phyloP scores from a whole-genome alignment of 1,140 invertebrate genomes.

The Gryllus bimaculatus region DNA sequence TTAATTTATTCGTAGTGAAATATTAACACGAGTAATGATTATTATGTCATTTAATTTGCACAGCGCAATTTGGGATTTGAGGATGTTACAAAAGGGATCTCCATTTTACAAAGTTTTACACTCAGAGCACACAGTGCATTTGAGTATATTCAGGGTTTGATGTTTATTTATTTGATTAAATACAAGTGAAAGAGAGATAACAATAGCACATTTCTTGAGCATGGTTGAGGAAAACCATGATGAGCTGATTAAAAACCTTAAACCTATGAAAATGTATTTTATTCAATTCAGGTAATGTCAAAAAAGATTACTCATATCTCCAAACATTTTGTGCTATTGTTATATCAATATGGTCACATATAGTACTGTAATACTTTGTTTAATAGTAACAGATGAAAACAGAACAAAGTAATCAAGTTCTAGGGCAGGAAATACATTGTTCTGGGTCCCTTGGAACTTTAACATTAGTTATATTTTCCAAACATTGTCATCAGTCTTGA shows the following conservation, averaged over 20 bases:
- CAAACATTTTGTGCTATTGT: not conserved
- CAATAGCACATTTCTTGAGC: not conserved
- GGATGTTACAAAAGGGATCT: not conserved
- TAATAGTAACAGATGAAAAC: not conserved
- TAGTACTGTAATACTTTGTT: too few species aligned
- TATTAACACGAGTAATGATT: not conserved
- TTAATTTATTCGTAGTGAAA: not conserved
- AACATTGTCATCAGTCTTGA: slow-evolving; percentile 4
- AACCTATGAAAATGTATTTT: not conserved
- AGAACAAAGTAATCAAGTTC: not conserved
- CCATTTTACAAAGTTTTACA: slow-evolving; percentile 2
- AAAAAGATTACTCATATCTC: not conserved
- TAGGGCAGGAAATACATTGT: not conserved
- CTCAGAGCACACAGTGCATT: not conserved
- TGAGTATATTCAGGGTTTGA: not conserved
- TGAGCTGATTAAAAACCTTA: not conserved
- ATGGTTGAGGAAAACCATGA: not conserved
- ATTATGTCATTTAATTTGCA: not conserved
- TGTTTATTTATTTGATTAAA: not conserved
- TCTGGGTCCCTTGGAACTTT: not conserved
- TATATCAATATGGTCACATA: too few species aligned
- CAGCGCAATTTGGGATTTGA: not conserved
- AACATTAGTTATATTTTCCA: not conserved
- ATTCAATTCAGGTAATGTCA: not conserved
- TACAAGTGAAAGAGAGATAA: not conserved